These are phyloP conservation scores for Antheraea pernyi DNA, from an alignment of 1,140 invertebrate genomes.

Conservation along the genomic window DNA sequence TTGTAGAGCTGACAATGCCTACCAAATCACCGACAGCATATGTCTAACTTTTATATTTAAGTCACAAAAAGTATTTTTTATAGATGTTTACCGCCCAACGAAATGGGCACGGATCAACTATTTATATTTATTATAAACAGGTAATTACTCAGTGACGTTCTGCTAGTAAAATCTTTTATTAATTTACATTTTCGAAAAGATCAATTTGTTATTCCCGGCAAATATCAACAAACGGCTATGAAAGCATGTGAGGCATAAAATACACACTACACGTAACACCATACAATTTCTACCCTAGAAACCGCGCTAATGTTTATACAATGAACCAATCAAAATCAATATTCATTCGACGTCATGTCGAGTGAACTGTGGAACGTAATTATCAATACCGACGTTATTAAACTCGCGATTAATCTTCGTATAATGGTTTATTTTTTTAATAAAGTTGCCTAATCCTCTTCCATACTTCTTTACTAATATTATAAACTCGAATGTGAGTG, in stretches of 20 bases:
- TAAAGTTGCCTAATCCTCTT: background rate
- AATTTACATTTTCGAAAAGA: background rate
- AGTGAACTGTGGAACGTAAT: background rate
- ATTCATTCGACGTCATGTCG: background rate
- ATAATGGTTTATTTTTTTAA: background rate
- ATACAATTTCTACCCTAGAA: constrained; percentile 32
- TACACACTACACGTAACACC: constrained; percentile 33
- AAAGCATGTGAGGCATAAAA: constrained; percentile 21
- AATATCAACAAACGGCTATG: constrained; percentile 28
- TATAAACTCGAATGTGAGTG: too few relatives aligned
- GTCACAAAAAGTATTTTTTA: too few relatives aligned
- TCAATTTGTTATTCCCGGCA: constrained; percentile 7
- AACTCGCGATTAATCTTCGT: background rate
- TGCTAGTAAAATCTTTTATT: background rate
- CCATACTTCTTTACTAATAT: background rate
- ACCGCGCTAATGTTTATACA: constrained; percentile 48
- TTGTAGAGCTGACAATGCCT: too few relatives aligned
- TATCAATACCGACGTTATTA: background rate
- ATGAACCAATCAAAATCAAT: constrained; percentile 47
- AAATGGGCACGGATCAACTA: too few relatives aligned
- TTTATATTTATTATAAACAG: too few relatives aligned
- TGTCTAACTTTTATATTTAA: too few relatives aligned
- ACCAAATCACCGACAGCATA: too few relatives aligned
- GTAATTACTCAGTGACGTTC: background rate
- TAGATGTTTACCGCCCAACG: too few relatives aligned